Percentiles rank a stretch among this genome's conserved stretches.
Conservation (phyloP, 2,888 invertebrate species). For the Apamea anceps region DNA sequence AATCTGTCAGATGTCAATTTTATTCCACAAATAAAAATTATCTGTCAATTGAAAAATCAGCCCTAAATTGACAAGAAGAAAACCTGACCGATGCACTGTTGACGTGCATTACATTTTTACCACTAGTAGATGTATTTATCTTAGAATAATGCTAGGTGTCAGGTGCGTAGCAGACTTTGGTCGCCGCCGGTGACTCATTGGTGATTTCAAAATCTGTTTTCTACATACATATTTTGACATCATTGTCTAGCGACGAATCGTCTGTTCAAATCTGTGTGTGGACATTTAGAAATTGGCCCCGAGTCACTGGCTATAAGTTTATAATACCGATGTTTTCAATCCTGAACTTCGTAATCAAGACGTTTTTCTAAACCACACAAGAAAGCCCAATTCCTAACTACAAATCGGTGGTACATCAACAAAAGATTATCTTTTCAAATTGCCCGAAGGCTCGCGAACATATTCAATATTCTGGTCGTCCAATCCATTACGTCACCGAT, state of each 20-base stretch:
- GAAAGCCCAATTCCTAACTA: conserved; percentile 13
- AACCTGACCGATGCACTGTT: not conserved
- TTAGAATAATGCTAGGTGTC: not conserved
- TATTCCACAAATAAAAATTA: no score
- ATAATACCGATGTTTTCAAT: not conserved
- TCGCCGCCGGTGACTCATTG: not conserved
- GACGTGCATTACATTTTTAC: not conserved
- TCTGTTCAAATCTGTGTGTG: not conserved
- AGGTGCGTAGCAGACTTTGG: not conserved
- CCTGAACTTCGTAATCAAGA: not conserved
- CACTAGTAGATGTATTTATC: not conserved
- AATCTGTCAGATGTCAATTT: no score
- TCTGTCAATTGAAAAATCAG: no score
- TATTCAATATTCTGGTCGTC: conserved; percentile 69
- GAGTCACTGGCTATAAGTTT: not conserved
- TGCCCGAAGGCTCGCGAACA: conserved; percentile 51
- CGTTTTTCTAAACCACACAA: not conserved
- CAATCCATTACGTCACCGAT: conserved; percentile 68
- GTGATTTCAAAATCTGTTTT: not conserved
- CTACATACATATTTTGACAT: not conserved
- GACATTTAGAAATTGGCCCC: not conserved
- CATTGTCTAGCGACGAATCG: not conserved
- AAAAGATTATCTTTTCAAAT: conserved; percentile 62
- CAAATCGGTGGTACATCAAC: conserved; percentile 27
- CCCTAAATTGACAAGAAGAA: no score